phyloP scores from a whole-genome alignment of 2,888 invertebrate species.

The Urechis unicinctus region DNA sequence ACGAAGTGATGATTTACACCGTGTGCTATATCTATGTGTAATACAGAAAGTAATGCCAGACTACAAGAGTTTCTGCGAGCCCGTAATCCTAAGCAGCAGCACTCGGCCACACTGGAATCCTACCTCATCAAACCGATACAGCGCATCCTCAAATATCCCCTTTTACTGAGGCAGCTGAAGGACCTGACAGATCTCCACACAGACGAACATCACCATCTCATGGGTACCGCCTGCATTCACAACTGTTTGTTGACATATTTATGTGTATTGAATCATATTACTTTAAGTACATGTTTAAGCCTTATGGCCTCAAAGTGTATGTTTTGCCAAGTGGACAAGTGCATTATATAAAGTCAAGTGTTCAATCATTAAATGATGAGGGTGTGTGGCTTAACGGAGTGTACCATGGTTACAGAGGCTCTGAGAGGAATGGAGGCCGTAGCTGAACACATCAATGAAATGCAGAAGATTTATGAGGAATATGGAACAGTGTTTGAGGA shows the following conservation, averaged over 20 bases:
- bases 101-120: conserved; percentile 92
- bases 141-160: conserved; percentile 92
- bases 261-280: neutral
- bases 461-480: conserved; percentile 99
- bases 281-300: too few relatives aligned
- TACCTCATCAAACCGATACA: conserved; percentile 98
- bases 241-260: conserved; percentile 2
- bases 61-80: conserved; percentile 90
- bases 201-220: conserved; percentile 87
- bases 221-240: conserved; percentile 39
- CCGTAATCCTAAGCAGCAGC: conserved; percentile 92
- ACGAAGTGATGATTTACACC: too few relatives aligned
- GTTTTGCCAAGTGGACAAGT: too few relatives aligned
- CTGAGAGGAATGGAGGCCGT: conserved; percentile 95
- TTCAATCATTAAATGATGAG: neutral
- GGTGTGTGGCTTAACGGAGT: too few relatives aligned
- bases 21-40: neutral
- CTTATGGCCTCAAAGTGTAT: too few relatives aligned
- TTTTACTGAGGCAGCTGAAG: conserved; percentile 82
- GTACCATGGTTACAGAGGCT: conserved; percentile 72
- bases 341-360: neutral
- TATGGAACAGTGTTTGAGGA: conserved; percentile 98
- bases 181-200: conserved; percentile 86
- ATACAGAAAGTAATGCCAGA: conserved; percentile 82
- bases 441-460: conserved; percentile 98